These are phyloP conservation scores for Drosophila cardini DNA, from an alignment of 1,140 invertebrate genomes.

Conservation along the genomic window DNA sequence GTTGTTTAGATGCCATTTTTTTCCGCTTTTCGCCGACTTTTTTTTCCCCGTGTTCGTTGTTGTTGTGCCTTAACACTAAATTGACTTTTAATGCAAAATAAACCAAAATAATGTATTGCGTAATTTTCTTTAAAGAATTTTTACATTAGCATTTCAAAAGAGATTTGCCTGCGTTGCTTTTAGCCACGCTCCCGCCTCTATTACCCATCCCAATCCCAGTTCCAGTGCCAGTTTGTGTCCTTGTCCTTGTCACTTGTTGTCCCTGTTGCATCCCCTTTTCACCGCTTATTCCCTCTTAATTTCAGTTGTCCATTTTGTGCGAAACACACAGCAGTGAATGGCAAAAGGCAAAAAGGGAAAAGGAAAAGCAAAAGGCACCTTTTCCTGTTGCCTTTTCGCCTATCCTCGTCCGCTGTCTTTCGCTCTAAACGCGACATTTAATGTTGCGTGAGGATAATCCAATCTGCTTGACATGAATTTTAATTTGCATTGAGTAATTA, in stretches of 20 bases:
- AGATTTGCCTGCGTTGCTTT: slow-evolving; percentile 71
- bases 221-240: background rate
- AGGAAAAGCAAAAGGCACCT: slow-evolving; percentile 44
- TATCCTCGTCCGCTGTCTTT: slow-evolving; percentile 16
- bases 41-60: slow-evolving; percentile 22
- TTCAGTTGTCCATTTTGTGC: slow-evolving; percentile 49
- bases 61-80: slow-evolving; percentile 76
- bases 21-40: slow-evolving; percentile 32
- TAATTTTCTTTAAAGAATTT: slow-evolving; percentile 84
- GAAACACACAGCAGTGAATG: no score
- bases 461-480: slow-evolving; percentile 83
- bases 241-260: background rate
- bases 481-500: slow-evolving; percentile 83
- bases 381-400: slow-evolving; percentile 43
- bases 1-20: slow-evolving; percentile 52
- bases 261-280: background rate
- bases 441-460: slow-evolving; percentile 83
- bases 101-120: slow-evolving; percentile 83
- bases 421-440: slow-evolving; percentile 78
- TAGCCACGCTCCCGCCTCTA: slow-evolving; percentile 29
- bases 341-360: slow-evolving; percentile 12
- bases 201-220: slow-evolving; percentile 8
- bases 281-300: slow-evolving; percentile 25
- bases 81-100: slow-evolving; percentile 83
- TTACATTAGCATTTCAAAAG: slow-evolving; percentile 83